These are phyloP conservation scores for Platypus cylindrus DNA, from an alignment of 2,888 invertebrate genomes.

Conservation along the genomic window DNA sequence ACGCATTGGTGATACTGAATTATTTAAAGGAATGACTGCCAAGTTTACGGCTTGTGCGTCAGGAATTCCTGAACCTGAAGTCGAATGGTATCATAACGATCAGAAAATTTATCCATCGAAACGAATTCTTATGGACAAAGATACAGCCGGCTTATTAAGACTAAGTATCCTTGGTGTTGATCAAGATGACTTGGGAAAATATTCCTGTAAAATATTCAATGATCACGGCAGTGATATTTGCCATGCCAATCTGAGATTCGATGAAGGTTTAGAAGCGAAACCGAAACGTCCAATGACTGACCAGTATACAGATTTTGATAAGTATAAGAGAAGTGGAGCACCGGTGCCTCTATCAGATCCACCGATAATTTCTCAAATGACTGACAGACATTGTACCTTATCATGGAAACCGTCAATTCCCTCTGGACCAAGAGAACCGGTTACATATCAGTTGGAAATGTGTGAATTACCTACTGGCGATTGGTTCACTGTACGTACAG, in stretches of 20 bases:
- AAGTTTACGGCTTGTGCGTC: conserved; percentile 89
- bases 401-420: conserved; percentile 93
- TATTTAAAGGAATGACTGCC: conserved; percentile 76
- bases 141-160: conserved; percentile 69
- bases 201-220: conserved; percentile 72
- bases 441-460: conserved; percentile 92
- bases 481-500: conserved; percentile 80
- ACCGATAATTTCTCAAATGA: conserved; percentile 88
- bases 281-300: conserved; percentile 57
- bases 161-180: conserved; percentile 67
- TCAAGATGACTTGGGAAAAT: conserved; percentile 72
- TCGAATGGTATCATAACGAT: conserved; percentile 75
- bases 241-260: conserved; percentile 61
- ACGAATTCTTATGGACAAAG: conserved; percentile 70
- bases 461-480: conserved; percentile 83
- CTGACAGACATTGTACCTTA: conserved; percentile 74
- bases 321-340: conserved; percentile 67
- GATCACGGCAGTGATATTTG: conserved; percentile 74
- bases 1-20: conserved; percentile 77
- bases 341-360: conserved; percentile 81
- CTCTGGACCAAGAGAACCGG: conserved; percentile 72
- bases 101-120: conserved; percentile 69
- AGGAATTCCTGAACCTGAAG: conserved; percentile 77
- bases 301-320: conserved; percentile 74
- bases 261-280: conserved; percentile 51